These are phyloP conservation scores for Rallus crepitans DNA, from an alignment of 2,797 vertebrate species.

Conservation along the genomic window DNA sequence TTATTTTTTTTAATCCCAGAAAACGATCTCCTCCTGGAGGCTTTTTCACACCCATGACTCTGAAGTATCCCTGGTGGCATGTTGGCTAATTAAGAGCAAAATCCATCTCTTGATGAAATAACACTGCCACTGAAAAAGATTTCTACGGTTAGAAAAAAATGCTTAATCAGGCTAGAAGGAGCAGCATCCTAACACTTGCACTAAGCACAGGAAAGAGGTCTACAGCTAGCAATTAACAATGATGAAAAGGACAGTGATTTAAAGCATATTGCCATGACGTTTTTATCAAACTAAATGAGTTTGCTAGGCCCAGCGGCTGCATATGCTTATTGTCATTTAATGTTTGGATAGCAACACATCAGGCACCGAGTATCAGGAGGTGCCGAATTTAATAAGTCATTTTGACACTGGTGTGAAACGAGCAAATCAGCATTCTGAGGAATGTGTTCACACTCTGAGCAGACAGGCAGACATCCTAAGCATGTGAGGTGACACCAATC, in stretches of 20 bases:
- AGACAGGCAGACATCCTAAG: constrained; percentile 83
- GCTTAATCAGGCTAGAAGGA: constrained; percentile 80
- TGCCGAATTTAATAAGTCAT: constrained; percentile 83
- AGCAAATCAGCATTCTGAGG: constrained; percentile 83
- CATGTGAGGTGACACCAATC: constrained; percentile 84
- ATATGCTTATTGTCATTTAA: constrained; percentile 85
- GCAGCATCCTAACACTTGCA: constrained; percentile 70
- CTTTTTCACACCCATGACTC: constrained; percentile 84
- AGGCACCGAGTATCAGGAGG: constrained; percentile 75
- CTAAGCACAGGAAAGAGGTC: constrained; percentile 71
- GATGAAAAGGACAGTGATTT: constrained; percentile 83
- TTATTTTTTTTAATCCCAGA: constrained; percentile 68
- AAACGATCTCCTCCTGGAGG: constrained; percentile 81
- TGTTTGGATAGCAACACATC: constrained; percentile 82
- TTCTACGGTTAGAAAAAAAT: constrained; percentile 66
- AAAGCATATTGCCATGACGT: constrained; percentile 81
- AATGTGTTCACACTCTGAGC: constrained; percentile 83
- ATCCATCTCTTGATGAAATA: constrained; percentile 85
- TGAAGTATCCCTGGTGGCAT: constrained; percentile 81
- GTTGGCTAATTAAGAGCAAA: constrained; percentile 86
- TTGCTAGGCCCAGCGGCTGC: constrained; percentile 78
- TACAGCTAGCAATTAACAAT: constrained; percentile 80
- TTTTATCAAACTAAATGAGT: constrained; percentile 85
- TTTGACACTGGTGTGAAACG: constrained; percentile 83
- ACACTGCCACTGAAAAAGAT: constrained; percentile 77